Base-by-base conservation (phyloP, 2,888 invertebrate genomes). In the Odontocolon sp. region DNA sequence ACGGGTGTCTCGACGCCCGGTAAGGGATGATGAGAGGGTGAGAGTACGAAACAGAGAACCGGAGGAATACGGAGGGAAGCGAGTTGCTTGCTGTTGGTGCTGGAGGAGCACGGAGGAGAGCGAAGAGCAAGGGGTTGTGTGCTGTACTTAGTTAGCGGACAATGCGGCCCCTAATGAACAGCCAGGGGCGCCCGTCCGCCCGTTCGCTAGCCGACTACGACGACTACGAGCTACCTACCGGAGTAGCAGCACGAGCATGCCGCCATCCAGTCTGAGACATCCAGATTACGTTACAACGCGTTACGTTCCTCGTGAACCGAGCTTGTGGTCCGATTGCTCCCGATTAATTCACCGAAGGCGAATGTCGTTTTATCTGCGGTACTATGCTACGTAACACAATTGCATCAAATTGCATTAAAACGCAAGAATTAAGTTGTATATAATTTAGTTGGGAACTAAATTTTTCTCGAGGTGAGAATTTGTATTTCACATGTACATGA, bases 141-240 rank as follows among this genome's bases (percentile, higher is more conserved):
- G 68, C 84, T 87, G 88, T 88, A 90, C 90, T 90, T 90, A 89
- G 90, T 90, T 90, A 90, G 86, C 89, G 90, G 89, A 90, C 90
- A 90, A 90, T 90, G 89, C 87, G 85, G 88, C 87, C 87, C 86
- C 89, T 90, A 90, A 90, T 89, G 90, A 90, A 90, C 89, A 89
- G 89, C 89, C 84, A 87, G 88, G 87, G 89, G 89, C 88, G 86
- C 85, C 85, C 83, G 86, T 79, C 82, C 82, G 83, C 84, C 85
- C 80, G 77, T 70, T 74, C 77, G 72, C 77, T 69, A 64, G 71
- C 70, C 67, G 38, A 67, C 77, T 52, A 52, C 70, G 61, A 71
- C 69, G 66, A 50, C 74, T 77, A 70, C 59, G 84, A 85, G 84
- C 86, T 84, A n/a, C n/a, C n/a, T n/a, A 83, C 85, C 85, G 83